Percentiles rank a stretch among this genome's conserved stretches.
These are phyloP conservation scores for Unio delphinus DNA, from an alignment of 2,888 invertebrate genomes.

Conservation along the genomic window DNA sequence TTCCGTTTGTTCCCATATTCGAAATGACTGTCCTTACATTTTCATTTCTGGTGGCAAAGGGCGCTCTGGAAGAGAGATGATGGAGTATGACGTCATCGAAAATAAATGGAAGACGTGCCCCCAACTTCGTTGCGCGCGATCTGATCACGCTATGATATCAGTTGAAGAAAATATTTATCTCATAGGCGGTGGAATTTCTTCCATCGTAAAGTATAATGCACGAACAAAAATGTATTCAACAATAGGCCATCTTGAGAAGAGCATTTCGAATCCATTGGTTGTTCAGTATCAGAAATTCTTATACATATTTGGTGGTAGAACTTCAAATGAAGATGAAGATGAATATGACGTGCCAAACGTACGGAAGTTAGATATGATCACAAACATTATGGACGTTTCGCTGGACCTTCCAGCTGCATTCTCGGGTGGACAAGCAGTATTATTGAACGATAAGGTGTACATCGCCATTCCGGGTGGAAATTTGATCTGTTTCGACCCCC, in stretches of 20 bases:
- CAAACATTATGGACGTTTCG: constrained; percentile 3
- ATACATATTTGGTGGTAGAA: constrained; percentile 21
- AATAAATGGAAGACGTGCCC: constrained; percentile 14
- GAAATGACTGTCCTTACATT: constrained; percentile 10
- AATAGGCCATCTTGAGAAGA: constrained; percentile 9
- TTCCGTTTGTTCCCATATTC: no score
- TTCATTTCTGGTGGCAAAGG: constrained; percentile 19
- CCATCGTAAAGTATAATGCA: constrained; percentile 10
- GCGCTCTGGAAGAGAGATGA: constrained; percentile 3
- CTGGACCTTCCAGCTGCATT: constrained; percentile 14
- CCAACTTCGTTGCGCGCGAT: constrained; percentile 4
- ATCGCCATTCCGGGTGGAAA: constrained; percentile 19
- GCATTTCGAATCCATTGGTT: constrained; percentile 4
- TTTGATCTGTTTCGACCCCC: constrained; percentile 19
- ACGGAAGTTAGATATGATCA: constrained; percentile 13
- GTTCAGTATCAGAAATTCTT: constrained; percentile 6
- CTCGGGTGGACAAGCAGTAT: constrained; percentile 21
- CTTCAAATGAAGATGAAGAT: background rate
- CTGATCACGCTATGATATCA: constrained; percentile 14
- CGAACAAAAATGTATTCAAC: constrained; percentile 6
- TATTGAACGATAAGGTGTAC: constrained; percentile 14
- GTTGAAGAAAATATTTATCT: constrained; percentile 6
- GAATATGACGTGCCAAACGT: constrained; percentile 8
- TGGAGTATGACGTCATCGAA: constrained; percentile 17
- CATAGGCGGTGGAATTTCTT: constrained; percentile 12